Conservation (phyloP, 1,140 invertebrate genomes). For the Lordiphosa clarofinis region DNA sequence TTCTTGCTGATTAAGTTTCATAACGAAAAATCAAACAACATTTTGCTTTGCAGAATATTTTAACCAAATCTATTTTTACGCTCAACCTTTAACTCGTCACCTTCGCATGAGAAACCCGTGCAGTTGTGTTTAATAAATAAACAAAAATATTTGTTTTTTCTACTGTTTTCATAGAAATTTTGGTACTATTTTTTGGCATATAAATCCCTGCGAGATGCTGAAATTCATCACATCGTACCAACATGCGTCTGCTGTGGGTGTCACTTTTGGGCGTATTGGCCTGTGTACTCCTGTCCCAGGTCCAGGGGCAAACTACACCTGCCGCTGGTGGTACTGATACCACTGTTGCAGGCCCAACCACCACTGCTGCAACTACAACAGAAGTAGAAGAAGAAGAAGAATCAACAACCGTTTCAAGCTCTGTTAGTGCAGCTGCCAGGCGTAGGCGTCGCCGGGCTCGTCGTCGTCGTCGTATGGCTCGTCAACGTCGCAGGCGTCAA, state of each 20-base stretch:
- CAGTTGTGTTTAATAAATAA: too few relatives aligned
- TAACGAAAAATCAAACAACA: too few relatives aligned
- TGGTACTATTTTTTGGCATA: conserved; percentile 6
- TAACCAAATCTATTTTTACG: too few relatives aligned
- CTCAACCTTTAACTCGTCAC: too few relatives aligned
- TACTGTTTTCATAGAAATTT: not conserved
- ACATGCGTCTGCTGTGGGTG: conserved; percentile 1
- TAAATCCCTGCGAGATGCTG: not conserved
- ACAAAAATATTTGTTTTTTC: too few relatives aligned
- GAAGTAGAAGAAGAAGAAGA: too few relatives aligned
- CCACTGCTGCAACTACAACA: not conserved
- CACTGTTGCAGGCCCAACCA: not conserved
- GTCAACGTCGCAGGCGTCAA: conserved; percentile 3
- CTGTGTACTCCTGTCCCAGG: not conserved
- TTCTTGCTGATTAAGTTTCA: too few relatives aligned
- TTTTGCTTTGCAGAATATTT: not conserved
- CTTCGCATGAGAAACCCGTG: too few relatives aligned
- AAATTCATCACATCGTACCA: not conserved
- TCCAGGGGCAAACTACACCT: not conserved
- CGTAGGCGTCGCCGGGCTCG: not conserved
- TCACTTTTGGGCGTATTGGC: conserved; percentile 3
- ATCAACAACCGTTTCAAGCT: too few relatives aligned
- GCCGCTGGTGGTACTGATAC: not conserved
- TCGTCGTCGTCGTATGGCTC: conserved; percentile 4
- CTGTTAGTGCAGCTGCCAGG: not conserved